These are phyloP conservation scores for Diadegma fenestrale DNA, from an alignment of 2,888 invertebrate genomes.

Conservation along the genomic window DNA sequence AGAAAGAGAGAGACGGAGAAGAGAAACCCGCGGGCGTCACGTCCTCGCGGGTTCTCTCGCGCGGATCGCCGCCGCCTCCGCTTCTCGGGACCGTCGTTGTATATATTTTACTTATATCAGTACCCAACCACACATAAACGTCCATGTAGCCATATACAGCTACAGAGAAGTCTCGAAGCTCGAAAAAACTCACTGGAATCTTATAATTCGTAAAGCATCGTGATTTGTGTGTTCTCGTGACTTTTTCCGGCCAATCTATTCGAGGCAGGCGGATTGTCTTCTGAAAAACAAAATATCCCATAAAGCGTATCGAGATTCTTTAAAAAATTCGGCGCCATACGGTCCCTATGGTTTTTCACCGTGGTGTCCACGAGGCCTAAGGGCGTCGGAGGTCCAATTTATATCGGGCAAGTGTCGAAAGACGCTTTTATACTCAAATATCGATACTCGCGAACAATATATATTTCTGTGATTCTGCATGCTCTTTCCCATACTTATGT, in stretches of 20 bases:
- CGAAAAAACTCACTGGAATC: background rate
- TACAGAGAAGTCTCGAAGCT: constrained; percentile 5
- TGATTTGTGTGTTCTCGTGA: constrained; percentile 4
- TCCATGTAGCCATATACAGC: background rate
- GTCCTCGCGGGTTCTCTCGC: constrained; percentile 66
- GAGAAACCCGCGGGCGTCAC: constrained; percentile 61
- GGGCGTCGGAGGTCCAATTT: background rate
- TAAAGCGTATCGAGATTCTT: background rate
- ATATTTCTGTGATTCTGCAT: background rate
- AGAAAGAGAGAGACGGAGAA: constrained; percentile 7
- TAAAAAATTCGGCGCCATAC: background rate
- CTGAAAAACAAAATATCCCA: background rate
- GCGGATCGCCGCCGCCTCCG: constrained; percentile 52
- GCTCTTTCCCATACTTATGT: constrained; percentile 9
- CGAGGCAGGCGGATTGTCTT: background rate
- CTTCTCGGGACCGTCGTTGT: constrained; percentile 26
- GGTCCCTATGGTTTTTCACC: background rate
- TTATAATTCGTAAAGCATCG: background rate
- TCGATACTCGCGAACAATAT: background rate
- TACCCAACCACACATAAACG: background rate
- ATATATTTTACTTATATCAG: constrained; percentile 50
- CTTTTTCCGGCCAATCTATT: background rate
- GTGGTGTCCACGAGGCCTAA: background rate
- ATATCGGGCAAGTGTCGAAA: background rate
- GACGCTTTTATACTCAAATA: background rate